These are phyloP conservation scores for Caenorhabditis imperialis DNA, from an alignment of 2,888 invertebrate genomes.

Conservation along the genomic window DNA sequence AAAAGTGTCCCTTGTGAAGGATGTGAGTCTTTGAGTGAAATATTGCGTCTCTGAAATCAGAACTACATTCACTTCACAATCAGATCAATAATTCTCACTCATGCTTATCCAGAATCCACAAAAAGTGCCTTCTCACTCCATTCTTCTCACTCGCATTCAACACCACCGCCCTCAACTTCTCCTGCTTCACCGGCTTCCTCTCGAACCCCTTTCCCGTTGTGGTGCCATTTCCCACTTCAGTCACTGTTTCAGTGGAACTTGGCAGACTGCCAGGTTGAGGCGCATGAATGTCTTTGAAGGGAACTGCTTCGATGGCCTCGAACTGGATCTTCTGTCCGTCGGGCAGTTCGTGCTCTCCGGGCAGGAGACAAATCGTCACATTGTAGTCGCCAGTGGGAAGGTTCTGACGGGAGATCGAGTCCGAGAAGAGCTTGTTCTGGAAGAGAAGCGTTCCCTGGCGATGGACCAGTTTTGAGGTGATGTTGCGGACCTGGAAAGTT, in stretches of 20 bases:
- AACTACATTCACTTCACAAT: too few species aligned
- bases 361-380: slow-evolving; percentile 6
- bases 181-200: neutral
- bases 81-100: too few species aligned
- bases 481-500: slow-evolving; percentile 6
- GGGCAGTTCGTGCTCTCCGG: too few species aligned
- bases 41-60: too few species aligned
- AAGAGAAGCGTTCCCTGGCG: neutral
- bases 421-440: slow-evolving; percentile 10
- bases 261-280: too few species aligned
- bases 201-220: slow-evolving; percentile 15
- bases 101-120: too few species aligned
- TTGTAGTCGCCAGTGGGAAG: slow-evolving; percentile 10
- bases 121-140: slow-evolving; percentile 7
- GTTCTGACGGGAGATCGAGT: neutral
- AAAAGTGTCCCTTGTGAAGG: neutral
- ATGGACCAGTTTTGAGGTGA: neutral
- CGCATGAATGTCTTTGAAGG: too few species aligned
- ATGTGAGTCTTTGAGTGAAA: too few species aligned
- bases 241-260: too few species aligned
- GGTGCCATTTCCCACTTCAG: neutral
- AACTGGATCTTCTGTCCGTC: too few species aligned
- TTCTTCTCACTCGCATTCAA: slow-evolving; percentile 2
- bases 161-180: slow-evolving; percentile 18
- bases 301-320: too few species aligned